Evolutionary conservation across 2,797 vertebrate genomes (phyloP), one percentile per base, ranked within the genome.

Genomic region (Crenuchus spilurus): DNA sequence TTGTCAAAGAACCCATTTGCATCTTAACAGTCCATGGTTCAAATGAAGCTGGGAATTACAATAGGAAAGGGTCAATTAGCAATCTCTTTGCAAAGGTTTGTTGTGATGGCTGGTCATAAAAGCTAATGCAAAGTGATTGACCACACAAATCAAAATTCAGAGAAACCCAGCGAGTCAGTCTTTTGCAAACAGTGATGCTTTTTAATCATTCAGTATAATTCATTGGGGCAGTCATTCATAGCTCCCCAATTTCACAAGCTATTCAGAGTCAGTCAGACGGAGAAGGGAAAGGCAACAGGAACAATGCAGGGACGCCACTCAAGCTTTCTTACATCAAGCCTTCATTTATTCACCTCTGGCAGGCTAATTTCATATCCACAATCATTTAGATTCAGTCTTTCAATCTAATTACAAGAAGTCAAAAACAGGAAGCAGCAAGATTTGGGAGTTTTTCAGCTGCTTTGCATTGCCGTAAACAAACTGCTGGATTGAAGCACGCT

Each of bases 21-120:
- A 3, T n/a, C n/a, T n/a, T n/a, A n/a, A n/a, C n/a, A n/a, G 26
- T 26, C 18, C 52, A 77, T 11, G 54, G 35, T 39, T 13, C 57
- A 51, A 46, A 60, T 46, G 60, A 62, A 55, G 65, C 54, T 28
- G 28, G 51, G 62, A 68, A 77, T 68, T n/a, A 74, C 48, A 75
- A 61, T 72, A 22, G 49, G 30, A 70, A 77, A 58, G 64, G 72
- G 77, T 82, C 75, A 77, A 72, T 80, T 77, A 82, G 63, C 62
- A 51, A 57, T 58, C 63, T 72, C 61, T 67, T 37, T 64, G 62
- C 64, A 75, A 58, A 49, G 20, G 57, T 70, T 72, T 73, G 41
- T 76, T 76, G 58, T 77, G 46, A 74, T 55, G 61, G 61, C 9
- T 60, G 41, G 44, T 42, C 55, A 64, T 75, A 75, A 74, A 74